Percentiles rank a stretch among this genome's conserved stretches.
Evolutionary conservation across 2,797 vertebrate species (phyloP).

Genomic region (Eleutherodactylus coqui): DNA sequence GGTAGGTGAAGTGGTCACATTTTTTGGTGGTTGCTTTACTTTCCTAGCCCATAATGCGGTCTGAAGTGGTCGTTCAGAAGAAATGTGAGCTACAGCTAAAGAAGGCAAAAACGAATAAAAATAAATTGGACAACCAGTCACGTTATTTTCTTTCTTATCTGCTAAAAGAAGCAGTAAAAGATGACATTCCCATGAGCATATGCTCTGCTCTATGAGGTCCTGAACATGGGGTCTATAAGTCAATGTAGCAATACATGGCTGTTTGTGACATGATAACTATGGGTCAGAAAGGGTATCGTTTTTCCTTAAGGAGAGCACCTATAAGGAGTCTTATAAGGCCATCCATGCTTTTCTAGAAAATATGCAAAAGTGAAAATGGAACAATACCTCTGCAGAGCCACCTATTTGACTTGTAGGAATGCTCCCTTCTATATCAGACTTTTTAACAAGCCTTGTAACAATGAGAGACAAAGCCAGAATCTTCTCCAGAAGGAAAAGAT

Average conservation of each 20-base stretch:
- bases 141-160: neutral
- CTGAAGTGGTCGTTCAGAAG: neutral
- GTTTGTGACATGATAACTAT: too few species aligned
- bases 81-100: neutral
- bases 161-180: neutral
- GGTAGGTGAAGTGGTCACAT: constrained; percentile 63
- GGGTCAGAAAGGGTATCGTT: too few species aligned
- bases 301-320: too few species aligned
- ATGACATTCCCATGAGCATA: neutral
- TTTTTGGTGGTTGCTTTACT: constrained; percentile 83
- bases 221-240: neutral
- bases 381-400: too few species aligned
- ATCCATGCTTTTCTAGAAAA: too few species aligned
- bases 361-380: too few species aligned
- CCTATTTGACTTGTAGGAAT: too few species aligned
- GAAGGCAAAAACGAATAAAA: neutral
- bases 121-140: neutral
- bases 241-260: neutral
- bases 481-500: too few species aligned
- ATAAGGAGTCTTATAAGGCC: too few species aligned
- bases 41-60: constrained; percentile 82
- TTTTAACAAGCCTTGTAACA: too few species aligned
- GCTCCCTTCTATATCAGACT: too few species aligned
- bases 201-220: neutral
- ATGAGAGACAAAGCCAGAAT: too few species aligned